Percentiles rank a stretch among this genome's conserved stretches.
Conservation (phyloP, 1,140 invertebrate species). For the Drosophila sulfurigaster region DNA sequence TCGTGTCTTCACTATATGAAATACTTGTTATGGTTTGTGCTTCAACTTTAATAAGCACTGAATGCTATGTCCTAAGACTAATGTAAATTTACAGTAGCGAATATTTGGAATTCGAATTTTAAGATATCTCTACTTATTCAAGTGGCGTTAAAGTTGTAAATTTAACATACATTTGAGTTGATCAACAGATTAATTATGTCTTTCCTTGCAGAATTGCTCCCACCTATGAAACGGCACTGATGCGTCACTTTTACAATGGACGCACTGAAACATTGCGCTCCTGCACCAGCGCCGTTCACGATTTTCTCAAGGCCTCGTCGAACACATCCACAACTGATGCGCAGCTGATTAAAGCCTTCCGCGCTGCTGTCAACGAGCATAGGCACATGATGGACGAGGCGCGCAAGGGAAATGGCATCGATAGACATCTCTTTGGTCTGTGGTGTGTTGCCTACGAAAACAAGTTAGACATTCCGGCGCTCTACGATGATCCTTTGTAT, state of each 20-base stretch:
- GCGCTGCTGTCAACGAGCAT: slow-evolving; percentile 84
- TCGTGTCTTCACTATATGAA: too few species aligned
- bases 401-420: slow-evolving; percentile 87
- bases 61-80: too few species aligned
- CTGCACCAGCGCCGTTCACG: slow-evolving; percentile 82
- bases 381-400: slow-evolving; percentile 84
- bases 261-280: slow-evolving; percentile 86
- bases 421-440: slow-evolving; percentile 90
- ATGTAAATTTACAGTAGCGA: too few species aligned
- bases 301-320: slow-evolving; percentile 85
- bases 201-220: slow-evolving; percentile 83
- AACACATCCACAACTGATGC: slow-evolving; percentile 55
- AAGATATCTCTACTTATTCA: too few species aligned
- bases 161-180: background rate
- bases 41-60: too few species aligned
- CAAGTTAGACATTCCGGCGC: slow-evolving; percentile 85
- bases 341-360: slow-evolving; percentile 67
- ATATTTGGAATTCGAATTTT: too few species aligned
- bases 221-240: slow-evolving; percentile 87
- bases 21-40: too few species aligned
- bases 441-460: slow-evolving; percentile 88
- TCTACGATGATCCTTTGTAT: slow-evolving; percentile 87
- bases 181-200: background rate
- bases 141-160: too few species aligned
- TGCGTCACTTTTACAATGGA: slow-evolving; percentile 86